phyloP scores from a whole-genome alignment of 2,113 vertebrate species.

The Otocyon megalotis region DNA sequence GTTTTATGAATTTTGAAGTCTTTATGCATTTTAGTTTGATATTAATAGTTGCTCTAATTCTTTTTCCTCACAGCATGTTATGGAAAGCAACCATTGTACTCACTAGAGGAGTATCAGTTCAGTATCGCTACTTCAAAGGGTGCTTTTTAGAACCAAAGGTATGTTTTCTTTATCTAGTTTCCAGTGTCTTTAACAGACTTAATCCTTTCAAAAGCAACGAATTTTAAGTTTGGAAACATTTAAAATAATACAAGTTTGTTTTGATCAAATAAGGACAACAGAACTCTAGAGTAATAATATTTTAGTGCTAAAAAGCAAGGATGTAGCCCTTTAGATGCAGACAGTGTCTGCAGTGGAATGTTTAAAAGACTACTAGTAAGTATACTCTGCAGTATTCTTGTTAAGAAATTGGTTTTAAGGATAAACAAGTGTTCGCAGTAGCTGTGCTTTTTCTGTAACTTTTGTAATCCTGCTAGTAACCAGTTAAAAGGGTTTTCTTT shows the following conservation, averaged over 20 bases:
- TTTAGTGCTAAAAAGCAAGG: conserved; percentile 63
- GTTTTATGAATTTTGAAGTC: not conserved
- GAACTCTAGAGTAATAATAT: conserved; percentile 63
- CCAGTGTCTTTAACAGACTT: conserved; percentile 49
- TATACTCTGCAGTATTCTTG: conserved; percentile 67
- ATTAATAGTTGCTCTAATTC: conserved; percentile 8
- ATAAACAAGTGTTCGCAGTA: not conserved
- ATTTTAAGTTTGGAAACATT: conserved; percentile 63
- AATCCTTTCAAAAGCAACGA: conserved; percentile 61
- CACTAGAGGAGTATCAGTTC: conserved; percentile 87
- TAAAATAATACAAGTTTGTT: conserved; percentile 62
- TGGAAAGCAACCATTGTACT: conserved; percentile 91
- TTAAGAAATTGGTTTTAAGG: conserved; percentile 42
- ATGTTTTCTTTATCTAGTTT: conserved; percentile 80
- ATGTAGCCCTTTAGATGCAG: conserved; percentile 61
- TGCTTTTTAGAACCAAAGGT: conserved; percentile 94
- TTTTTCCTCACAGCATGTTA: conserved; percentile 83
- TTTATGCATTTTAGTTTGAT: conserved; percentile 12
- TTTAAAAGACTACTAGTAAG: conserved; percentile 77
- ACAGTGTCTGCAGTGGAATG: conserved; percentile 52
- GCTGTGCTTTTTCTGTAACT: conserved; percentile 48
- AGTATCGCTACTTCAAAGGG: conserved; percentile 96
- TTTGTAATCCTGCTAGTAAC: conserved; percentile 58
- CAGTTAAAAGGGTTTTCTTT: conserved; percentile 50
- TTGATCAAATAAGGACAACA: conserved; percentile 64